Evolutionary conservation across 2,888 invertebrate species (phyloP), one percentile per base, ranked within the genome.

Genomic region (Diarsia brunnea): DNA sequence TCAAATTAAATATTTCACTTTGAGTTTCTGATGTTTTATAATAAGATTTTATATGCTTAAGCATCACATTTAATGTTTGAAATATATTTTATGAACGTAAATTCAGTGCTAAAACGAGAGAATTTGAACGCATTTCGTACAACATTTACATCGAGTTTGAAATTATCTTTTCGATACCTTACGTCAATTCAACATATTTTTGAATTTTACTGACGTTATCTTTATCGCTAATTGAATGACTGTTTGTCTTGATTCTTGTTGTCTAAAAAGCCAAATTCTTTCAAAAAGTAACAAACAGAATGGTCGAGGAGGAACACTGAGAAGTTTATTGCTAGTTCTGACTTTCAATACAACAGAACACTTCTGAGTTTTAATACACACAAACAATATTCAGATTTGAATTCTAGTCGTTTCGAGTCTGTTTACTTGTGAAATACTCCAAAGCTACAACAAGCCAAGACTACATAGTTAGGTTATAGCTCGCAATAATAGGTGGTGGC

Each of bases 1-100:
- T 49, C 47, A 45, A n/a, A 74, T 75, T 69, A 69, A 73, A 81
- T 24, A 2, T 49, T 21, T 45, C 27, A 5, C 51, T 70, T n/a
- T 31, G 12, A 14, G 27, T 60, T 70, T 74, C 24, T 43, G 38
- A 27, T 67, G 38, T 53, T 45, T 19, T 21, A 24, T 47, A 63
- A 45, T 16, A 58, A 21, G 24, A 73, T 27, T 11, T 21, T 27
- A 38, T 14, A 14, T 38, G 24, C 49, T 69, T 38, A 2, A 5
- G 72, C 27, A 43, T n/a, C 8, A 16, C 1, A 43, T 31, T 69
- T 19, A 16, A 21, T 27, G 16, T 61, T 27, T 63, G 12, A 12
- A 27, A 14, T 27, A 3, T 47, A 11, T 38, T 60, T 16, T 21
- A 73, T 4, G 11, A 47, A 38, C 38, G 5, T 24, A 19, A 53